Evolutionary conservation across 2,888 invertebrate genomes (phyloP).

Genomic region (Trachelus tabidus): DNA sequence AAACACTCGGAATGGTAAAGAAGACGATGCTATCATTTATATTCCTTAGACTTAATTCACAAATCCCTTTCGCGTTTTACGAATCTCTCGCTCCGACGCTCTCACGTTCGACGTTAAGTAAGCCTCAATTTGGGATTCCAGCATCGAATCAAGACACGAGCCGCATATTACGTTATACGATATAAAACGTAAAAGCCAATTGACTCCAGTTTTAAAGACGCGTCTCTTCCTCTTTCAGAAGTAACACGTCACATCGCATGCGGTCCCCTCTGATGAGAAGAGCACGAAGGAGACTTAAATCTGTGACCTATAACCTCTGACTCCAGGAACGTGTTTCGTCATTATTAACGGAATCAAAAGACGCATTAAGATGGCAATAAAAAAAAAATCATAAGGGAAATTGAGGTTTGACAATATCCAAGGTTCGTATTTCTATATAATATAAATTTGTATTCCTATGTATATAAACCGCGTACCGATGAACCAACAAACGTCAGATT

Average conservation of each 20-base stretch:
- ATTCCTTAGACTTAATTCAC: constrained; percentile 20
- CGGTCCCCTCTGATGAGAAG: background rate
- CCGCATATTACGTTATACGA: background rate
- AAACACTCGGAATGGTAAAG: background rate
- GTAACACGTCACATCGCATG: background rate
- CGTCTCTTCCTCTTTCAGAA: background rate
- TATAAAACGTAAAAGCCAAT: constrained; percentile 2
- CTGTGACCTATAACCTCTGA: background rate
- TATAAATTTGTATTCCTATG: background rate
- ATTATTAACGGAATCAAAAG: background rate
- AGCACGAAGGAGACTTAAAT: background rate
- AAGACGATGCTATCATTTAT: constrained; percentile 12
- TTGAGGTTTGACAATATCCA: no score
- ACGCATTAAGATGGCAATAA: background rate
- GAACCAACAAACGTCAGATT: background rate
- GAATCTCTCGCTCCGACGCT: background rate
- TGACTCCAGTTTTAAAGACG: constrained; percentile 1
- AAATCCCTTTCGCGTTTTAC: constrained; percentile 2
- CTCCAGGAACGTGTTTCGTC: background rate
- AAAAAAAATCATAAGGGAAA: background rate
- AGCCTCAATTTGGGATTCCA: constrained; percentile 8
- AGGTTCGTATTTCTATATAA: background rate
- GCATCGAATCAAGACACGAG: background rate
- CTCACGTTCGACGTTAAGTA: constrained; percentile 10
- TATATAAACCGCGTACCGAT: background rate